phyloP scores from a whole-genome alignment of 2,888 invertebrate species.

The Melinaea marsaeus region DNA sequence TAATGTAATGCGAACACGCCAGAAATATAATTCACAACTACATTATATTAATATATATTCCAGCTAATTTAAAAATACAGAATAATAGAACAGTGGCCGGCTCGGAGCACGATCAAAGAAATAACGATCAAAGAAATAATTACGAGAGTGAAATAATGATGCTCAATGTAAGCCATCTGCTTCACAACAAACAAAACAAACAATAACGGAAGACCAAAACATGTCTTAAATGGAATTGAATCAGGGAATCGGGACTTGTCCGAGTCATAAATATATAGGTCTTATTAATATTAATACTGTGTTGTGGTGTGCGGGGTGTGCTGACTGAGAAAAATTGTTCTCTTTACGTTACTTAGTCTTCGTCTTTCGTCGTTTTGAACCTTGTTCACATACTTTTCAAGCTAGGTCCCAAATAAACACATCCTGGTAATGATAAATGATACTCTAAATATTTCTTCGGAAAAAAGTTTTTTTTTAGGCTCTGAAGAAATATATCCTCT shows the following conservation, averaged over 20 bases:
- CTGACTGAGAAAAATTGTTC: constrained; percentile 17
- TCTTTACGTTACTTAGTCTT: constrained; percentile 8
- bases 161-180: background rate
- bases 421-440: background rate
- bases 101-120: too few relatives aligned
- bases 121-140: too few relatives aligned
- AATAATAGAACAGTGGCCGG: too few relatives aligned
- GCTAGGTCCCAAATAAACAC: background rate
- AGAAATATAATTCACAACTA: too few relatives aligned
- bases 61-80: too few relatives aligned
- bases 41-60: too few relatives aligned
- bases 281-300: constrained; percentile 30
- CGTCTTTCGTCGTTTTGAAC: background rate
- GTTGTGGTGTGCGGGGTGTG: constrained; percentile 12
- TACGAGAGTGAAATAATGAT: background rate
- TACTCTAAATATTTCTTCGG: constrained; percentile 2
- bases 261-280: constrained; percentile 29
- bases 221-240: constrained; percentile 24
- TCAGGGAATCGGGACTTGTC: constrained; percentile 23
- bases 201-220: constrained; percentile 14
- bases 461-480: constrained; percentile 6
- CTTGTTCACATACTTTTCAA: constrained; percentile 8
- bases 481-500: background rate
- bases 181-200: constrained; percentile 8
- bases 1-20: too few relatives aligned